Evolutionary conservation across 23 tunicate species (phyloP).

Genomic region (Phallusia fumigata): DNA sequence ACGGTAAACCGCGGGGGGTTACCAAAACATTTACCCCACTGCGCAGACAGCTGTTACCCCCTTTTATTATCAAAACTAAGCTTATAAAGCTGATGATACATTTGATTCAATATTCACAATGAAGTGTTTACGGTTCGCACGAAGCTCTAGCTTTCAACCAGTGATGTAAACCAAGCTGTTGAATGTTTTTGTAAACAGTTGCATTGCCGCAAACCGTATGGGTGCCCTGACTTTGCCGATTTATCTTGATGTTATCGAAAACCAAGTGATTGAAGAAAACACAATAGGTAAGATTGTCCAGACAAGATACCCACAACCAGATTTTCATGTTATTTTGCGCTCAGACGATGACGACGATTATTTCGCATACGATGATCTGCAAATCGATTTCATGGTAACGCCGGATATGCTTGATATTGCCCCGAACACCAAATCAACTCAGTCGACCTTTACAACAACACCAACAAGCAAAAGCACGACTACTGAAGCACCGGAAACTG

Average conservation of each 20-base stretch:
- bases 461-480: not conserved
- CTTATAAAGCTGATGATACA: too few relatives aligned
- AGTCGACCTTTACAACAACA: too few relatives aligned
- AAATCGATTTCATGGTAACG: not conserved
- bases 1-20: too few relatives aligned
- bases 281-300: not conserved
- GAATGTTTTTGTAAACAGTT: constrained; percentile 15
- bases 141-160: too few relatives aligned
- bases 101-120: too few relatives aligned
- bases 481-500: not conserved
- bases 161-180: not conserved
- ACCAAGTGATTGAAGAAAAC: not conserved
- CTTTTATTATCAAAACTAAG: too few relatives aligned
- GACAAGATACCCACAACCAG: too few relatives aligned
- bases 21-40: too few relatives aligned
- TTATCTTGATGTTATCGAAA: constrained; percentile 12
- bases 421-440: not conserved
- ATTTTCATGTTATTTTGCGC: not conserved
- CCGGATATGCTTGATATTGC: not conserved
- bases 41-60: too few relatives aligned
- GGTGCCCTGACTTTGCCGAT: constrained; percentile 20
- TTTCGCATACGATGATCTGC: not conserved
- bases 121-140: too few relatives aligned
- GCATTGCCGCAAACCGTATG: constrained; percentile 34
- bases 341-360: constrained; percentile 2